Percentiles rank a stretch among this genome's conserved stretches.
phyloP scores from a whole-genome alignment of 2,888 invertebrate genomes.

The Mycalesis mineus region DNA sequence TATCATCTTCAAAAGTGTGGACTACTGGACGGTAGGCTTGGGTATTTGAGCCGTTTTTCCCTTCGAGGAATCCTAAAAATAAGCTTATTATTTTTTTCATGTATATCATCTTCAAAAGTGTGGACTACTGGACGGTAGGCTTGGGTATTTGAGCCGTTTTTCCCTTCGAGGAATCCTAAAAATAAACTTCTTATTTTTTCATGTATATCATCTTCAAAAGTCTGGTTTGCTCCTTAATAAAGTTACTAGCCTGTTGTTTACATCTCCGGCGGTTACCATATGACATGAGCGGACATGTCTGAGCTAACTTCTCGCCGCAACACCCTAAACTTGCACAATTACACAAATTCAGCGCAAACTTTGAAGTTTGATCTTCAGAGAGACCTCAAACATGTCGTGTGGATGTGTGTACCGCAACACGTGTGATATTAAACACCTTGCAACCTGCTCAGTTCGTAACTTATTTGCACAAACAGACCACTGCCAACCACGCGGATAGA shows the following conservation, averaged over 20 bases:
- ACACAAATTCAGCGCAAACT: slow-evolving; percentile 2
- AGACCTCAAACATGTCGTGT: slow-evolving; percentile 13
- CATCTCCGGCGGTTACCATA: neutral
- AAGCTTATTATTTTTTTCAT: no score
- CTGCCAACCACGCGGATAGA: slow-evolving; percentile 5
- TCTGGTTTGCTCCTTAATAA: neutral
- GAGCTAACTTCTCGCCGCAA: neutral
- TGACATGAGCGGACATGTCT: neutral
- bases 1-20: no score
- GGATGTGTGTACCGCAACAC: slow-evolving; percentile 16
- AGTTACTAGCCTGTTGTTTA: neutral
- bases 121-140: no score
- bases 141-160: no score
- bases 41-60: no score
- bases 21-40: no score
- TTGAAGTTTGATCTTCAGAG: neutral
- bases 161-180: no score
- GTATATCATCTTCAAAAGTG: no score
- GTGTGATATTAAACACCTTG: slow-evolving; percentile 21
- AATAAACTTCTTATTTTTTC: no score
- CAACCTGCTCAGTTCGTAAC: slow-evolving; percentile 12
- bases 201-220: neutral
- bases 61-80: no score
- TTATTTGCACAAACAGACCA: slow-evolving; percentile 10
- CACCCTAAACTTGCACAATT: slow-evolving; percentile 6